A percentile compares a stretch with the other conserved stretches of the same genome.
These are phyloP conservation scores for Melitaea athalia DNA, from an alignment of 2,888 invertebrate genomes.

Conservation along the genomic window DNA sequence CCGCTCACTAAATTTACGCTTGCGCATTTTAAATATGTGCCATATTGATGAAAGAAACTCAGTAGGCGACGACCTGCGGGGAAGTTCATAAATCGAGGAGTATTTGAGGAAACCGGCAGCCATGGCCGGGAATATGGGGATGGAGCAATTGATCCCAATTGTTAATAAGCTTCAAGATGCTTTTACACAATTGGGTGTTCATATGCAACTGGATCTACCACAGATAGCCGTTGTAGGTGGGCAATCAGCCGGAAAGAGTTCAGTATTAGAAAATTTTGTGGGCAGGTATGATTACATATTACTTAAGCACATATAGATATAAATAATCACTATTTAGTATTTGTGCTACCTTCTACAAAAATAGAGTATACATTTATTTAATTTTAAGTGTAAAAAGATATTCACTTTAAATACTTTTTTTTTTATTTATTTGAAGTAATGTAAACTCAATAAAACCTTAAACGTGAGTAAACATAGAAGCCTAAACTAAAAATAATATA, in stretches of 20 bases:
- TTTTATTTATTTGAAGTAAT: too few species aligned
- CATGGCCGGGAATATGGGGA: slow-evolving; percentile 89
- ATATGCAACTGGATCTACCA: slow-evolving; percentile 98
- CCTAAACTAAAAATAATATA: too few species aligned
- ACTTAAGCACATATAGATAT: background rate
- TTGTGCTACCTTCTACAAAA: background rate
- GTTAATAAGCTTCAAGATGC: slow-evolving; percentile 99
- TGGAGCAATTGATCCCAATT: slow-evolving; percentile 99
- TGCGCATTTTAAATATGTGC: slow-evolving; percentile 61
- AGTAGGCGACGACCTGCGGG: slow-evolving; percentile 75
- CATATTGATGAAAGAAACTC: slow-evolving; percentile 79
- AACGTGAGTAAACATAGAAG: background rate
- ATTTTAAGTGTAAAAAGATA: background rate
- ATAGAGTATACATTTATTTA: background rate
- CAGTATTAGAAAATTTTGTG: slow-evolving; percentile 99
- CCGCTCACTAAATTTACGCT: slow-evolving; percentile 56
- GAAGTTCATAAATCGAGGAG: slow-evolving; percentile 73
- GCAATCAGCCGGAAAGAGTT: slow-evolving; percentile 99
- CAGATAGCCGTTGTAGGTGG: slow-evolving; percentile 99
- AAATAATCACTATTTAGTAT: background rate
- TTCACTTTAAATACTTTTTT: too few species aligned
- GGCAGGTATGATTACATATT: slow-evolving; percentile 89
- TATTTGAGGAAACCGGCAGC: slow-evolving; percentile 73
- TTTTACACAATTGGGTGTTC: slow-evolving; percentile 98
- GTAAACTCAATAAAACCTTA: background rate